These are phyloP conservation scores for Sturnus vulgaris DNA, from an alignment of 2,113 vertebrate species.

Conservation along the genomic window DNA sequence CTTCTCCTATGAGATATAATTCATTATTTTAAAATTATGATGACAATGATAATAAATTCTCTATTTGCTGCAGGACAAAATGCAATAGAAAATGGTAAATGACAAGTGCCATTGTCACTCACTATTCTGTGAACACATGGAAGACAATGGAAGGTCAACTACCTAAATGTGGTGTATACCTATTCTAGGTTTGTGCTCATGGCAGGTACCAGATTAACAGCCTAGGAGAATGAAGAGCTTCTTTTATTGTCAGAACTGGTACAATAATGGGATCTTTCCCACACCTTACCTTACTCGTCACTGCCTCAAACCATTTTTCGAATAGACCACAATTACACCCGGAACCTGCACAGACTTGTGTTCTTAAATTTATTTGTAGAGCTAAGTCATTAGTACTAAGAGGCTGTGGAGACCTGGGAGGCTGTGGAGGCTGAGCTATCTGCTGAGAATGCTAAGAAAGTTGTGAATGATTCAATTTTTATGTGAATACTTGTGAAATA, in stretches of 20 bases:
- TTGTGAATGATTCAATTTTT: slow-evolving; percentile 52
- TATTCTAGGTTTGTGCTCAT: neutral
- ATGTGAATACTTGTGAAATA: slow-evolving; percentile 33
- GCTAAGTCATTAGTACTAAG: slow-evolving; percentile 15
- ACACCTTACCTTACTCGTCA: slow-evolving; percentile 46
- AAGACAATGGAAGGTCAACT: neutral
- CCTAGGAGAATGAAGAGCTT: slow-evolving; percentile 21
- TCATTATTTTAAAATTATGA: neutral
- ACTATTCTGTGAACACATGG: neutral
- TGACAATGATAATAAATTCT: neutral
- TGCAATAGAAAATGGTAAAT: neutral
- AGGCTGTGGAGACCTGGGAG: slow-evolving; percentile 24
- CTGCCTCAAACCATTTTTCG: slow-evolving; percentile 61
- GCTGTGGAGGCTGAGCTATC: neutral
- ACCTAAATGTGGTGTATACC: neutral
- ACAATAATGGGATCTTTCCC: slow-evolving; percentile 55
- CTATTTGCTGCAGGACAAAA: neutral
- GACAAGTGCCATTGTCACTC: neutral
- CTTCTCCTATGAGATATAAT: neutral
- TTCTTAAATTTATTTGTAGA: slow-evolving; percentile 38
- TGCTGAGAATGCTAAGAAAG: slow-evolving; percentile 53
- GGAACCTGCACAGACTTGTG: slow-evolving; percentile 39
- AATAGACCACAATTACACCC: slow-evolving; percentile 41
- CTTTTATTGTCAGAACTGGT: slow-evolving; percentile 41
- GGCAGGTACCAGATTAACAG: slow-evolving; percentile 5